Evolutionary conservation across 2,888 invertebrate species (phyloP).

Genomic region (Autographa gamma): DNA sequence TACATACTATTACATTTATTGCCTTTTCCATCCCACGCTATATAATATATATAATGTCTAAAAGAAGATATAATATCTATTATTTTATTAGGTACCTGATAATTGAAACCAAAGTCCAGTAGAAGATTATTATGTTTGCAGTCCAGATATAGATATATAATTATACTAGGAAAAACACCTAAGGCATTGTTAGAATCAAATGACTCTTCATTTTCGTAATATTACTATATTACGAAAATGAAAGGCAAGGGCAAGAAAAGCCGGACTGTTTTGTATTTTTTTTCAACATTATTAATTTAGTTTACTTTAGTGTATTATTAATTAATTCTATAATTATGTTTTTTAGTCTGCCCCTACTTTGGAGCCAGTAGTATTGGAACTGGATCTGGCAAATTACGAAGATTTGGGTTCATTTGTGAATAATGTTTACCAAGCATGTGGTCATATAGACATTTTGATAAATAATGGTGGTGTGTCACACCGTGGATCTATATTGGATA

Average conservation of each 20-base stretch:
- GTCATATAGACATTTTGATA: constrained; percentile 95
- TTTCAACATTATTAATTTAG: too few species aligned
- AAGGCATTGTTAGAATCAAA: too few species aligned
- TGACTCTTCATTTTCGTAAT: too few species aligned
- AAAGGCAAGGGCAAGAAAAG: too few species aligned
- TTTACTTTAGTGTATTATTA: not conserved
- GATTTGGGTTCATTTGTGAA: constrained; percentile 90
- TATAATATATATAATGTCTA: not conserved
- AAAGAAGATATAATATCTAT: not conserved
- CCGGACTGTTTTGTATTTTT: too few species aligned
- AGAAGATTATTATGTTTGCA: not conserved
- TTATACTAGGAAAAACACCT: too few species aligned
- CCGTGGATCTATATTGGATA: constrained; percentile 92
- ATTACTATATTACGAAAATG: too few species aligned
- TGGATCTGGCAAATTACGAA: constrained; percentile 93
- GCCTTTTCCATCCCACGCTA: not conserved
- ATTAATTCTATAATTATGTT: not conserved
- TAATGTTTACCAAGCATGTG: constrained; percentile 92
- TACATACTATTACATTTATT: not conserved
- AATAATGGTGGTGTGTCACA: constrained; percentile 97
- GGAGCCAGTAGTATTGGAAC: constrained; percentile 92
- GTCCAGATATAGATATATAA: not conserved
- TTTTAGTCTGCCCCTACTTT: constrained; percentile 88
- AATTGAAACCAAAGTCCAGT: not conserved
- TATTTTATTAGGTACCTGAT: not conserved